Evolutionary conservation across 1,140 invertebrate species (phyloP), one percentile per base, ranked within the genome.

Genomic region (Cydia amplana): DNA sequence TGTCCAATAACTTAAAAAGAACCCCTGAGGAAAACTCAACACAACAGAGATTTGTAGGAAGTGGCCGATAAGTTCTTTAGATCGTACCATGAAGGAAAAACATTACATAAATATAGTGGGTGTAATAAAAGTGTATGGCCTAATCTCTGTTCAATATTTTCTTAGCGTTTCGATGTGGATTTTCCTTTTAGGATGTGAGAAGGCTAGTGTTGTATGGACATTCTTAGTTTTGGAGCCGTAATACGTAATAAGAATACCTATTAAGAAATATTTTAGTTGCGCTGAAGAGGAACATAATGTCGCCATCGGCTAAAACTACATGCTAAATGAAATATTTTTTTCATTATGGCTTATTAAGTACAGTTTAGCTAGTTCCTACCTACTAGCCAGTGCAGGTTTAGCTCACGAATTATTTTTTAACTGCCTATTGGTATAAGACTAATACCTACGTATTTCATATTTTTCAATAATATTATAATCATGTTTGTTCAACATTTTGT

Each of bases 81-180:
- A 79, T 79, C 84, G 74, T 77, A 80, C 77, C 83, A 83, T 82
- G 78, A 80, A 76, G 75, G 80, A 79, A 84, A 81, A 79, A 90
- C 84, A 84, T 91, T 82, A 90, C 86, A 89, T 92, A 91, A 92
- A 92, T 91, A 92, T 84, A 87, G 85, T 85, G 86, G 85, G 88
- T 83, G 82, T 88, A 91, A 92, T 91, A 92, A 92, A 92, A 92
- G 81, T 91, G 83, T 88, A 90, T 90, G 81, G 88, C 87, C 90
- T 92, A 92, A 91, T 92, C 89, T 91, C 88, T 90, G 90, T 86
- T 87, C 88, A 90, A 91, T 91, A 92, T 91, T 91, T 92, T 91
- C 86, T 92, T 91, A 89, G 84, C 84, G 82, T 87, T 91, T 83
- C 88, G 84, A 89, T 86, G 84, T 79, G 84, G 83, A 77, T 88